Conservation (phyloP, 2,888 invertebrate species). For the Panzeria rudis region DNA sequence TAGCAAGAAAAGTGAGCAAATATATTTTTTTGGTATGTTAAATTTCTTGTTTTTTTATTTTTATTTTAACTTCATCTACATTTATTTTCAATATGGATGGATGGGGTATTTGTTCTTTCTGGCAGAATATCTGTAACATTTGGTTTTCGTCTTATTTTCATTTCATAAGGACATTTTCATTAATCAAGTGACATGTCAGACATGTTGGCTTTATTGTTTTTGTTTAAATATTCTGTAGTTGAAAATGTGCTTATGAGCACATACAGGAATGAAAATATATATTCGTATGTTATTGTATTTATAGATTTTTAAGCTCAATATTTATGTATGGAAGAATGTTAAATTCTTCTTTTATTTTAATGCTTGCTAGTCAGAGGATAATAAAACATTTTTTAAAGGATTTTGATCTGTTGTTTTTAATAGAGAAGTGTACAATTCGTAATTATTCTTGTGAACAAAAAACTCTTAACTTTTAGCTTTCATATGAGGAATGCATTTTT, state of each 20-base stretch:
- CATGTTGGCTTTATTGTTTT: neutral
- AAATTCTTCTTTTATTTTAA: neutral
- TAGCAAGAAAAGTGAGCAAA: neutral
- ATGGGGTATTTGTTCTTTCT: neutral
- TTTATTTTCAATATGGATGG: neutral
- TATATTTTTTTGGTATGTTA: neutral
- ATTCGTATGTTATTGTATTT: neutral
- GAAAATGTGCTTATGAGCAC: neutral
- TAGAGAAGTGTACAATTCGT: no score
- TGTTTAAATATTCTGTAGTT: neutral
- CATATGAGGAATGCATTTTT: no score
- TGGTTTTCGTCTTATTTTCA: neutral
- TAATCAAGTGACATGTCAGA: constrained; percentile 18
- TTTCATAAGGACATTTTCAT: constrained; percentile 8
- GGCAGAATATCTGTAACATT: neutral
- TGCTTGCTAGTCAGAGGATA: neutral
- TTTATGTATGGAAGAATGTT: neutral
- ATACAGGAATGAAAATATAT: neutral
- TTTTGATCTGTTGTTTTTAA: no score
- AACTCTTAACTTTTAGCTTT: no score
- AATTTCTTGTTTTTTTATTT: neutral
- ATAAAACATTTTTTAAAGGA: no score
- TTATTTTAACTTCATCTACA: neutral
- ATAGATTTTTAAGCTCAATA: neutral
- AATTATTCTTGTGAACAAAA: no score